These are phyloP conservation scores for Cerastis leucographa DNA, from an alignment of 2,888 invertebrate genomes.

Conservation along the genomic window DNA sequence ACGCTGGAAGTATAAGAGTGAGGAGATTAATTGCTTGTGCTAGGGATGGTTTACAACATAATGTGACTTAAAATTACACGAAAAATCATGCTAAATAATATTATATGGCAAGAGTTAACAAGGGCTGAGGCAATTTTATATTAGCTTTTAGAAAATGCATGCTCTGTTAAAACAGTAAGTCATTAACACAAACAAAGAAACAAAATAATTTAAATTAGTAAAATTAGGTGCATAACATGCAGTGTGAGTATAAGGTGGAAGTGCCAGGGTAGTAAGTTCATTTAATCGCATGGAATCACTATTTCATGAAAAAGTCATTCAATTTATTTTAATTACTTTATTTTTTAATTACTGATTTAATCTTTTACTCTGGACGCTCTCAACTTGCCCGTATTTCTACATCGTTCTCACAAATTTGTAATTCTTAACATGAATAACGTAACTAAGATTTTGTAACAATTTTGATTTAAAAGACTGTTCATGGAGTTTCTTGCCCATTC, in stretches of 20 bases:
- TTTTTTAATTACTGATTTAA: too few species aligned
- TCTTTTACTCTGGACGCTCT: too few species aligned
- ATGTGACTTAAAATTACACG: background rate
- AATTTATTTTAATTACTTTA: too few species aligned
- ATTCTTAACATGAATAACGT: too few species aligned
- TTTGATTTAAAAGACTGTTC: too few species aligned
- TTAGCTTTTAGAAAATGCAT: background rate
- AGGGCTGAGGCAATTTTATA: background rate
- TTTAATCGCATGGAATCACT: too few species aligned
- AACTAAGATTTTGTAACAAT: too few species aligned
- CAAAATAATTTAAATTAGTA: background rate
- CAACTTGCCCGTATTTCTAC: too few species aligned
- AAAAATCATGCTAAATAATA: background rate
- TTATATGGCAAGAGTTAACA: background rate
- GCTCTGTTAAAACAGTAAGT: background rate
- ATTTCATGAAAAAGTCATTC: too few species aligned
- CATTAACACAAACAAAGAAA: background rate
- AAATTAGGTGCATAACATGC: conserved; percentile 24
- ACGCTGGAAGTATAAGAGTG: conserved; percentile 75
- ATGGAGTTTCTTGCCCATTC: too few species aligned
- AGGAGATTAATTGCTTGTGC: background rate
- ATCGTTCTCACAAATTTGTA: too few species aligned
- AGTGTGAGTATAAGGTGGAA: conserved; percentile 10
- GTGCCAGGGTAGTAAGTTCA: too few species aligned
- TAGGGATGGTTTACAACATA: background rate